Base-by-base conservation (phyloP, 2,888 invertebrate species). In the Colostygia pectinataria region DNA sequence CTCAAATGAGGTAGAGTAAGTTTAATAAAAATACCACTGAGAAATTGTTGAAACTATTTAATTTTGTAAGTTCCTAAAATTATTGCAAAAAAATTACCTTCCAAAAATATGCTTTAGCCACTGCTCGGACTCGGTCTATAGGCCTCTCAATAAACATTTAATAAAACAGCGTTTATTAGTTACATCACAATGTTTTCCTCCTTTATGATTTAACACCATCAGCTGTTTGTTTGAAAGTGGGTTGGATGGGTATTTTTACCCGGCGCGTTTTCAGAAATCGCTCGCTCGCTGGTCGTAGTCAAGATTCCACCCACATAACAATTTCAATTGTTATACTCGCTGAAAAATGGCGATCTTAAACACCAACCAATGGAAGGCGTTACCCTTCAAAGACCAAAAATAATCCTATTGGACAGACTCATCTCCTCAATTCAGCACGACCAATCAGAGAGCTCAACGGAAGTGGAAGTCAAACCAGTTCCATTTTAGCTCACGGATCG, bases 271-370 rank as follows among this genome's bases (percentile, higher is more conserved):
- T 71, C 77, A 70, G 67, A 77, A 80, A 74, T 69, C 66, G 61
- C 62, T 69, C 66, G 61, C 62, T 62, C 68, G 66, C 70, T 63
- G 53, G 43, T 53, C 36, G 25, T 52, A 68, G 63, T 55, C 62
- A 62, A 49, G 59, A 76, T 70, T 74, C 77, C 85, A 83, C 88
- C 86, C 85, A 86, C 84, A 82, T 74, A 78, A 79, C 74, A 74
- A 80, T 72, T 72, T 51, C 80, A 82, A 85, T 85, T 85, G 84
- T 85, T 82, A 78, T 76, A 67, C 77, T 66, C 76, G 69, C 77
- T 84, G 83, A 84, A 88, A 88, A 88, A 88, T 89, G 87, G 88
- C 89, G 87, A 83, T 73, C 74, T 61, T 65, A 64, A 68, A 59
- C 72, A 61, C 57, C 72, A 58, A 74, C 88, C 89, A 89, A 89